phyloP scores from a whole-genome alignment of 64 coral and sea anemone genomes.

The Stylophora pistillata region DNA sequence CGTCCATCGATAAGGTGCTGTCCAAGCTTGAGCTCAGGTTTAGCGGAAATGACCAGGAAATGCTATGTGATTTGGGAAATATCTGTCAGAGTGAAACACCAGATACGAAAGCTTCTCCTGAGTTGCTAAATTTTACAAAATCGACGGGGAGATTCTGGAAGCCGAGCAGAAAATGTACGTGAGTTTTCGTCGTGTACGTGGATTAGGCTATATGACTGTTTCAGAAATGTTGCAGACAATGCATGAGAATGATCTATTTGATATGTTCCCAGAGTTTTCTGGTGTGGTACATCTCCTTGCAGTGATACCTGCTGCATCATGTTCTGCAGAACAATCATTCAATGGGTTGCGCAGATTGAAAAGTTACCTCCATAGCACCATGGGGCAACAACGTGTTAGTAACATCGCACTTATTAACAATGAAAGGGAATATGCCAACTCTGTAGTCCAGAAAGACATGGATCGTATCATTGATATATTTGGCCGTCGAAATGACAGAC shows the following conservation, averaged over 20 bases:
- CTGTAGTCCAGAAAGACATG: neutral
- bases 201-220: conserved; percentile 17
- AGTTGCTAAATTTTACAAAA: conserved; percentile 5
- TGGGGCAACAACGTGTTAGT: conserved; percentile 34
- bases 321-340: conserved; percentile 27
- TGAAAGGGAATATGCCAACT: conserved; percentile 1
- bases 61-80: no score
- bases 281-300: neutral
- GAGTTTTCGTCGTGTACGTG: conserved; percentile 8
- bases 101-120: neutral
- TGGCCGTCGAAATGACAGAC: no score
- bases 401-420: conserved; percentile 11
- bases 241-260: conserved; percentile 19
- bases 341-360: conserved; percentile 7
- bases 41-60: no score
- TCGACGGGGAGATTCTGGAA: conserved; percentile 26
- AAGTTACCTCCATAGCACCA: conserved; percentile 34
- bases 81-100: no score
- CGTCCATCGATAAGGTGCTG: no score
- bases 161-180: conserved; percentile 21
- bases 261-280: neutral
- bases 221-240: conserved; percentile 17
- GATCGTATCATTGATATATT: no score
- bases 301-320: neutral
- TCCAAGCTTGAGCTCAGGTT: no score